Evolutionary conservation across 2,797 vertebrate species (phyloP), one percentile per base, ranked within the genome.

Genomic region (Manis crassicaudata): DNA sequence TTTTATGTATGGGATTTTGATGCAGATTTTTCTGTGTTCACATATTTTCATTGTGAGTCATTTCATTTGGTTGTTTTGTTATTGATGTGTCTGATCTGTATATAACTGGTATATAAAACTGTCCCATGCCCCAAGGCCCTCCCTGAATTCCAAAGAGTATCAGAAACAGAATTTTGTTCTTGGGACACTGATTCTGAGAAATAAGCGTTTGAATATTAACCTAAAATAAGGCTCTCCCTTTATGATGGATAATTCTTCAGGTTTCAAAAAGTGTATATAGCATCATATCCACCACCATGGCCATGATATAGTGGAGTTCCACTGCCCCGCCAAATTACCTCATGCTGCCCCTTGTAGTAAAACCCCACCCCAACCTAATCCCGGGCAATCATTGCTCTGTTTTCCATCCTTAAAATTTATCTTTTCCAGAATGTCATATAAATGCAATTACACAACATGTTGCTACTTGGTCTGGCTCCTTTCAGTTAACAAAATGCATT

Each of bases 21-120:
- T 72, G 23, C 65, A 43, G 68, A 75, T 54, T 68, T 77, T 89
- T 88, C n/a, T 9, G 3, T 89, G 32, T 32, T 40, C 56, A 70
- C 50, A 27, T 93, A 40, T 46, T 95, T 88, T 56, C n/a, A 76
- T 70, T 76, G 81, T 95, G 50, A 88, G n/a, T 56, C 14, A 37
- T 27, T 88, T 35, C 82, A 50, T 56, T 92, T 79, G 23, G 9
- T 79, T 32, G 7, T 73, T 72, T 79, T 32, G 7, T 73, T 72
- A 29, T 82, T 82, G 21, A 68, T 81, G 86, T 93, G 20, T 43
- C 35, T 80, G 32, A 29, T 67, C 25, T 76, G 29, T 81, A 58
- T 87, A 43, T 25, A 86, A 67, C 10, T 68, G 4, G 13, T 5
- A 67, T 52, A 54, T 54, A 63, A 65, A 87, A 82, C 37, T 27